Base-by-base conservation (phyloP, 2,888 invertebrate genomes). In the Digitonthophagus gazella region DNA sequence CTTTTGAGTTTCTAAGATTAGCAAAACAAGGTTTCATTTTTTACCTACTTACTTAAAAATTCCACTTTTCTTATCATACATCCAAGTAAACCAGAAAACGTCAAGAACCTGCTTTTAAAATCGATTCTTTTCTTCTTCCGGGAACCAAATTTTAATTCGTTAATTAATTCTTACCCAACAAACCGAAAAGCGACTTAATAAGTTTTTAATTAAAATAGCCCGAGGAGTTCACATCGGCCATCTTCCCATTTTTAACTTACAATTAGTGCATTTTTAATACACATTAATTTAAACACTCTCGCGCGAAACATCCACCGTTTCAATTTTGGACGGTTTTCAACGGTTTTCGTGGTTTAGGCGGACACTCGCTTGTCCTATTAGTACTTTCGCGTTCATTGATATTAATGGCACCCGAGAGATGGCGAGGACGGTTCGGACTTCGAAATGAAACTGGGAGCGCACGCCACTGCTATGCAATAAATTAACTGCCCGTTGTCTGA, bases 201-300 rank as follows among this genome's bases (percentile, higher is more conserved):
- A 76, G 74, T 74, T 75, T 75, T 76, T 76, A 76, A 76, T 76
- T 76, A 74, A 76, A 76, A 75, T 72, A 69, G 72, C 69, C 73
- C 68, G 74, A 63, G 72, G 68, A 70, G 61, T 68, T 70, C 71
- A 72, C 67, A 11, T 44, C 3, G 28, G 6, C 28, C 28, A 44
- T 44, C 3, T 11, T 44, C 28, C 11, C 28, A 11, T 44, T 11
- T 44, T 44, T 44, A n/a, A n/a, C n/a, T n/a, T n/a, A n/a, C 28
- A 44, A 6, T 44, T 11, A 11, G 11, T 44, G 28, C 28, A 44
- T 44, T 44, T 44, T 44, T 44, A 44, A 44, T 44, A 44, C 11
- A 44, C 28, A 44, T 44, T 44, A 44, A 44, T 44, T 44, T 11
- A 11, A 22, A 44, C 28, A 44, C 28, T 44, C 11, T 3, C 6